phyloP scores from a whole-genome alignment of 1,140 invertebrate species.

The Triops longicaudatus region DNA sequence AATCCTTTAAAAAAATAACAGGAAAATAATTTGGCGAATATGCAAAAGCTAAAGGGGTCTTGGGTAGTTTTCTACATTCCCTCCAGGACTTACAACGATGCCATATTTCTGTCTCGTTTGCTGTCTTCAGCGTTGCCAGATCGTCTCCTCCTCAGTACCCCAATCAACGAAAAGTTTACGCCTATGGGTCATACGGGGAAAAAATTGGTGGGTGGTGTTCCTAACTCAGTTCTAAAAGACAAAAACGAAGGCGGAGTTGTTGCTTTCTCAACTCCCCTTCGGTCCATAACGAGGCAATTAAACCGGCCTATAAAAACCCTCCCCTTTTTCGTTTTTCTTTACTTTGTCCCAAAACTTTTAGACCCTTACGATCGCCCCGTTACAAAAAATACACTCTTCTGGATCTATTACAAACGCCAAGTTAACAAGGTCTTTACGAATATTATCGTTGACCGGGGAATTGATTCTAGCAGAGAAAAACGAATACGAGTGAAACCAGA shows the following conservation, averaged over 20 bases:
- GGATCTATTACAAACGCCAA: too few relatives aligned
- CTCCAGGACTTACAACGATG: not conserved
- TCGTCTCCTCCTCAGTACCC: not conserved
- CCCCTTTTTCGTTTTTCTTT: not conserved
- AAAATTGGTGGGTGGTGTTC: not conserved
- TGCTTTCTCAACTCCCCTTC: not conserved
- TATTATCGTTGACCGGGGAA: too few relatives aligned
- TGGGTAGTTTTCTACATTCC: not conserved
- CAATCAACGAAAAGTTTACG: not conserved
- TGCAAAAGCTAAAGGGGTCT: not conserved
- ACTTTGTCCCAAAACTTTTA: not conserved
- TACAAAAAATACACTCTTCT: too few relatives aligned
- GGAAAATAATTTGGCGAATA: not conserved
- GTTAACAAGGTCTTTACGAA: too few relatives aligned
- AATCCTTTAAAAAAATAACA: too few relatives aligned
- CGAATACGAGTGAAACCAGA: too few relatives aligned
- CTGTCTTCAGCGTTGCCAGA: not conserved
- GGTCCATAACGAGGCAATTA: constrained; percentile 10
- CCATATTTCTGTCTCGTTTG: constrained; percentile 11
- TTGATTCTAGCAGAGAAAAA: too few relatives aligned
- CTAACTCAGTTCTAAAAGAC: not conserved
- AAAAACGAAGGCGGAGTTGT: constrained; percentile 5
- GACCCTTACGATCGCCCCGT: too few relatives aligned
- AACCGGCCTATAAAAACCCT: constrained; percentile 4
- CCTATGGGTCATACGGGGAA: not conserved